A percentile compares a stretch with the other conserved stretches of the same genome.
These are phyloP conservation scores for Horisme vitalbata DNA, from an alignment of 2,888 invertebrate genomes.

Conservation along the genomic window DNA sequence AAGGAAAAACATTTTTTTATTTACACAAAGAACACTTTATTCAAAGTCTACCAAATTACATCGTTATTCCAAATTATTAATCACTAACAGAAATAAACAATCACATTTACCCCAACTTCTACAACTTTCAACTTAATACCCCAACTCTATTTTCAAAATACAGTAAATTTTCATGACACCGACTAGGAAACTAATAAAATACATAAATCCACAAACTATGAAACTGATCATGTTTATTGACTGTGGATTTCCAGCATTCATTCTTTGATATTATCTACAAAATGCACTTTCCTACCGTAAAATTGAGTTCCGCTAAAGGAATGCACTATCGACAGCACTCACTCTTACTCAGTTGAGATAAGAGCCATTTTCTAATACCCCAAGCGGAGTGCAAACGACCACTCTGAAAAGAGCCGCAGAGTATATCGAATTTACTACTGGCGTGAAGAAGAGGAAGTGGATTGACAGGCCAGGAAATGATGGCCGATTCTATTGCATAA, in stretches of 20 bases:
- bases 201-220: neutral
- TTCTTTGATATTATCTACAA: slow-evolving; percentile 19
- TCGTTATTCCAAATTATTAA: too few species aligned
- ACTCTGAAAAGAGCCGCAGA: slow-evolving; percentile 38
- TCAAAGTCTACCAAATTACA: too few species aligned
- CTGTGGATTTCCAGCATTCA: slow-evolving; percentile 3
- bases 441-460: slow-evolving; percentile 26
- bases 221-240: slow-evolving; percentile 7
- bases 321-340: slow-evolving; percentile 45
- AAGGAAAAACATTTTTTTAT: too few species aligned
- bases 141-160: too few species aligned
- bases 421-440: slow-evolving; percentile 30
- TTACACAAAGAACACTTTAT: too few species aligned
- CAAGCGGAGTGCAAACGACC: slow-evolving; percentile 40
- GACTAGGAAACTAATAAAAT: too few species aligned
- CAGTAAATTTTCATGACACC: too few species aligned
- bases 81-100: too few species aligned
- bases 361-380: slow-evolving; percentile 40
- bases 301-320: slow-evolving; percentile 61
- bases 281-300: slow-evolving; percentile 57
- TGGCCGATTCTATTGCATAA: slow-evolving; percentile 42
- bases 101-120: too few species aligned
- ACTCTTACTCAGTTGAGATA: slow-evolving; percentile 31
- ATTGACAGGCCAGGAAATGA: slow-evolving; percentile 33
- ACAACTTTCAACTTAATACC: too few species aligned